phyloP scores from a whole-genome alignment of 2,113 vertebrate species.

The Psephotus haematonotus region DNA sequence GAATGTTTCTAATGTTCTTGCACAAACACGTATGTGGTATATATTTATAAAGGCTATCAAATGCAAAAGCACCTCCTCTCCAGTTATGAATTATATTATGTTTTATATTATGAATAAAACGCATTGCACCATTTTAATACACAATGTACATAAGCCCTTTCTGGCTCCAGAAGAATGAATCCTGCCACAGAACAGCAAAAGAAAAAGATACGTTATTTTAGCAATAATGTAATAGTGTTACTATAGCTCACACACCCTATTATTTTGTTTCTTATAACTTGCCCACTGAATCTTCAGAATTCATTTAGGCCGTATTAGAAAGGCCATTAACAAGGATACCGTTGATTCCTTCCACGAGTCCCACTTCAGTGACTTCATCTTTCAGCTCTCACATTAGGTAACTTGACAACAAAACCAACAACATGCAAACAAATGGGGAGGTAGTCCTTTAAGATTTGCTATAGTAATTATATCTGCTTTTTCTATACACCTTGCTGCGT shows the following conservation, averaged over 20 bases:
- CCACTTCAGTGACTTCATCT: not conserved
- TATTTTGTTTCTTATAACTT: not conserved
- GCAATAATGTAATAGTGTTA: not conserved
- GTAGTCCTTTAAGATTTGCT: not conserved
- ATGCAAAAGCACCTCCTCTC: not conserved
- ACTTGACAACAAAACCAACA: not conserved
- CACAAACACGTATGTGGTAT: not conserved
- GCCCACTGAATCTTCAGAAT: not conserved
- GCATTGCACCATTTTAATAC: not conserved
- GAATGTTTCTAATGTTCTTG: not conserved
- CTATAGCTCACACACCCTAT: not conserved
- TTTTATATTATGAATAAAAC: not conserved
- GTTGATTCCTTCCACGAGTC: not conserved
- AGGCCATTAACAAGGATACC: not conserved
- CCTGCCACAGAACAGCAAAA: not conserved
- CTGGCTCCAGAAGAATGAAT: not conserved
- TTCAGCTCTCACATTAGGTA: not conserved
- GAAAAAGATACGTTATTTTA: not conserved
- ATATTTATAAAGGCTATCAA: not conserved
- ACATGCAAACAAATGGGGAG: rapidly evolving
- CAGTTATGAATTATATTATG: too few species aligned
- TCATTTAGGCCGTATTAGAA: not conserved
- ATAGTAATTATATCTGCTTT: not conserved
- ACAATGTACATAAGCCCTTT: not conserved
- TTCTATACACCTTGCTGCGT: not conserved